Conservation (phyloP, 1,140 invertebrate genomes). For the Drosophila sechellia region DNA sequence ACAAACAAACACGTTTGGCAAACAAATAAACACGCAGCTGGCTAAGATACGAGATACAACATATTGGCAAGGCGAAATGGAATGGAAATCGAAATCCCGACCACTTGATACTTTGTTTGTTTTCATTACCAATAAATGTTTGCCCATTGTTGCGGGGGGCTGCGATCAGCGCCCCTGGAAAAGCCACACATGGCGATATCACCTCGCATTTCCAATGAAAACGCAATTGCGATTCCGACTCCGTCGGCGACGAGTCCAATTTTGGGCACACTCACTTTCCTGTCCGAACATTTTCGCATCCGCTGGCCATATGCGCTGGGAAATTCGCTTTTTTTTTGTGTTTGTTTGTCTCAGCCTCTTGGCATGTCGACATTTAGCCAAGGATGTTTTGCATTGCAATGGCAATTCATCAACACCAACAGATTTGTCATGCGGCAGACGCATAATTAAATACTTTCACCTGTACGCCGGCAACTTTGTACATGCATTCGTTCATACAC, state of each 20-base stretch:
- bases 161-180: slow-evolving; percentile 42
- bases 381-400: slow-evolving; percentile 73
- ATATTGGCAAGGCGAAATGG: slow-evolving; percentile 36
- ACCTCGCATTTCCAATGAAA: slow-evolving; percentile 67
- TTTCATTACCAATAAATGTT: slow-evolving; percentile 56
- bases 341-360: background rate
- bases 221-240: slow-evolving; percentile 11
- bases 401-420: slow-evolving; percentile 65
- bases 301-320: slow-evolving; percentile 37
- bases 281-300: slow-evolving; percentile 56
- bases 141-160: slow-evolving; percentile 46
- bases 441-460: slow-evolving; percentile 81
- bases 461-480: slow-evolving; percentile 23
- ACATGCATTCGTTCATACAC: background rate
- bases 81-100: slow-evolving; percentile 29
- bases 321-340: slow-evolving; percentile 1
- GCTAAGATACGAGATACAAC: slow-evolving; percentile 24
- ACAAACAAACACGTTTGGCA: slow-evolving; percentile 43
- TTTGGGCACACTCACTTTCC: slow-evolving; percentile 67
- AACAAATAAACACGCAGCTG: slow-evolving; percentile 44
- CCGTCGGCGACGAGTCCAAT: slow-evolving; percentile 38
- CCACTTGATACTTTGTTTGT: slow-evolving; percentile 42
- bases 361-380: slow-evolving; percentile 56
- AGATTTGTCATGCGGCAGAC: slow-evolving; percentile 75
- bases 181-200: slow-evolving; percentile 40